A percentile compares a stretch with the other conserved stretches of the same genome.
Evolutionary conservation across 1,140 invertebrate species (phyloP).

Genomic region (Drosophila pectinifera): DNA sequence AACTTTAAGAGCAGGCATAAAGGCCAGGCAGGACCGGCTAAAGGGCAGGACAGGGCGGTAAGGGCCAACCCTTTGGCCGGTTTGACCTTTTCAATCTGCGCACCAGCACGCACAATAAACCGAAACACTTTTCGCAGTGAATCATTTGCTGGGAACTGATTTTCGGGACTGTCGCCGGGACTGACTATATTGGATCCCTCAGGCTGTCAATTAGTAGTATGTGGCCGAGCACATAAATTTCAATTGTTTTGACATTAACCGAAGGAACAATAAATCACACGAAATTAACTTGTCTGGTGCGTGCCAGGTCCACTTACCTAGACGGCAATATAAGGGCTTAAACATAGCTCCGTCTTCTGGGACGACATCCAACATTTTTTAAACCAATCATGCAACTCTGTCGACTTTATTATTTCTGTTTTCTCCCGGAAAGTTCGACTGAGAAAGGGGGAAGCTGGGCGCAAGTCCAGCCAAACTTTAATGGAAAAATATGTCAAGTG

Average conservation of each 20-base stretch:
- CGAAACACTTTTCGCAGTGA: slow-evolving; percentile 33
- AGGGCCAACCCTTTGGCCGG: slow-evolving; percentile 38
- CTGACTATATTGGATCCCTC: slow-evolving; percentile 28
- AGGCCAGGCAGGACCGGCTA: slow-evolving; percentile 26
- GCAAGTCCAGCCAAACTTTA: slow-evolving; percentile 30
- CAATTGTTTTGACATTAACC: slow-evolving; percentile 57
- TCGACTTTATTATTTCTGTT: slow-evolving; percentile 20
- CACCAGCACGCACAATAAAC: slow-evolving; percentile 48
- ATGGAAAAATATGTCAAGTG: slow-evolving; percentile 50
- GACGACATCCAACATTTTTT: slow-evolving; percentile 7
- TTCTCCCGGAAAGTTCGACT: background rate
- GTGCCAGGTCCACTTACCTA: slow-evolving; percentile 36
- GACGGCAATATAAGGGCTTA: background rate
- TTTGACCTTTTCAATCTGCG: slow-evolving; percentile 50
- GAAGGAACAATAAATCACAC: slow-evolving; percentile 49
- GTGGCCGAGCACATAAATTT: slow-evolving; percentile 45
- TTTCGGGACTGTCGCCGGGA: slow-evolving; percentile 3
- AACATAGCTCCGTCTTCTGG: background rate
- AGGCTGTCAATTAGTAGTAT: slow-evolving; percentile 47
- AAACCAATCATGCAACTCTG: background rate
- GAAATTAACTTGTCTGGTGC: slow-evolving; percentile 58
- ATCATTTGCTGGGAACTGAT: slow-evolving; percentile 41
- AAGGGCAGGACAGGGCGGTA: slow-evolving; percentile 13
- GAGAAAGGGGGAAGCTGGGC: background rate
- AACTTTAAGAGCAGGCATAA: slow-evolving; percentile 43